phyloP scores from a whole-genome alignment of 2,113 vertebrate species.

The Electrona antarctica region DNA sequence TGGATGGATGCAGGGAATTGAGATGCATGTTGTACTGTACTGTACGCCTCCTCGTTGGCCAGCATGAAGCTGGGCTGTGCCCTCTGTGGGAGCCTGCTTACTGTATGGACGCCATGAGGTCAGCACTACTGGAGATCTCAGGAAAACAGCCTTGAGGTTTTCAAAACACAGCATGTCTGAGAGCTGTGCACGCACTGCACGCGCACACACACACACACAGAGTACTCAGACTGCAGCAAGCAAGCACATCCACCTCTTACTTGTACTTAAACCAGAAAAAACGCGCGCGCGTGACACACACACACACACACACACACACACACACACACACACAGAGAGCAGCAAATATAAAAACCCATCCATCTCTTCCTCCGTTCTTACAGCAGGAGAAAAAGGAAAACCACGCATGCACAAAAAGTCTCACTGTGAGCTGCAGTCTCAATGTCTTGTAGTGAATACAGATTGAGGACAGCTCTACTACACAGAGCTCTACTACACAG shows the following conservation, averaged over 20 bases:
- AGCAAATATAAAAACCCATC: background rate
- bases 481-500: slow-evolving; percentile 25
- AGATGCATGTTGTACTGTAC: background rate
- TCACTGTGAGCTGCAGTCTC: slow-evolving; percentile 24
- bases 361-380: background rate
- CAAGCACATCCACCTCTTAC: background rate
- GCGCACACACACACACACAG: background rate
- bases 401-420: slow-evolving; percentile 10
- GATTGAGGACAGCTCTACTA: no score
- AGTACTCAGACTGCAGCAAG: background rate
- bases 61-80: background rate
- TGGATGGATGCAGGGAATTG: slow-evolving; percentile 1
- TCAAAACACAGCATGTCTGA: background rate
- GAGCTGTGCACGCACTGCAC: background rate
- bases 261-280: no score
- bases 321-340: background rate
- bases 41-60: background rate
- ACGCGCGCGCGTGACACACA: background rate
- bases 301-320: background rate
- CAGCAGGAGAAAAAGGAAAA: background rate
- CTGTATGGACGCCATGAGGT: background rate
- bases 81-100: background rate
- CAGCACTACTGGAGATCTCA: background rate
- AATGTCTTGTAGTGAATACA: slow-evolving; percentile 46
- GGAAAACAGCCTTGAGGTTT: background rate